phyloP scores from a whole-genome alignment of 2,888 invertebrate species.

The Auanema sp. region DNA sequence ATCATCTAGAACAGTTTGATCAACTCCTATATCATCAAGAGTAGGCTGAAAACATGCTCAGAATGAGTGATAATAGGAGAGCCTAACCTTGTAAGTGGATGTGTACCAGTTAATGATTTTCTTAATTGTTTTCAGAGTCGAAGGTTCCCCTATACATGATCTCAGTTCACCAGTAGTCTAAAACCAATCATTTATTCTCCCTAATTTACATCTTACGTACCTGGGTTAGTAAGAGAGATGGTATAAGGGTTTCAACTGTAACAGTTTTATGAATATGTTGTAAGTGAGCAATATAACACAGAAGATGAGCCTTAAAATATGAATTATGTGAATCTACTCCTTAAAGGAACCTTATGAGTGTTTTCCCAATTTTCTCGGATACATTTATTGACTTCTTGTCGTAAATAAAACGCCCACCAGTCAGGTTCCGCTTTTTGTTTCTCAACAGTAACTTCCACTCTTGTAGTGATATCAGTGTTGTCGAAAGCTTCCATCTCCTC shows the following conservation, averaged over 20 bases:
- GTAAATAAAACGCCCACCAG: constrained; percentile 38
- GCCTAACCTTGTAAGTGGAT: constrained; percentile 30
- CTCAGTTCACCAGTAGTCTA: constrained; percentile 19
- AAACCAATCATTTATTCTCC: constrained; percentile 7
- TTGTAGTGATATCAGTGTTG: constrained; percentile 17
- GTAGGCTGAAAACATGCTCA: constrained; percentile 11
- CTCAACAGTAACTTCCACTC: constrained; percentile 24
- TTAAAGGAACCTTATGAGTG: constrained; percentile 29
- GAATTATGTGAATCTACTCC: neutral
- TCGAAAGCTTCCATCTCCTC: constrained; percentile 49
- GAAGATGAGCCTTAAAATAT: constrained; percentile 29
- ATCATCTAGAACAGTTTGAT: neutral
- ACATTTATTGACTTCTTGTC: constrained; percentile 36
- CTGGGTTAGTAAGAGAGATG: constrained; percentile 36
- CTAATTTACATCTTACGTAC: constrained; percentile 2
- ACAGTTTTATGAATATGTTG: constrained; percentile 22
- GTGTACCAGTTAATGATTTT: constrained; percentile 37
- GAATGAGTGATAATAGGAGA: no score
- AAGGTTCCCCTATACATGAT: constrained; percentile 20
- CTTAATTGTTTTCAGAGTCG: constrained; percentile 22
- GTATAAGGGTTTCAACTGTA: constrained; percentile 34
- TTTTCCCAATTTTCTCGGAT: constrained; percentile 36
- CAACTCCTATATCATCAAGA: neutral
- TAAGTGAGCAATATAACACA: constrained; percentile 37
- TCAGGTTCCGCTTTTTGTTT: constrained; percentile 25